These are phyloP conservation scores for Rhagoletis zephyria DNA, from an alignment of 1,140 invertebrate genomes.

Conservation along the genomic window DNA sequence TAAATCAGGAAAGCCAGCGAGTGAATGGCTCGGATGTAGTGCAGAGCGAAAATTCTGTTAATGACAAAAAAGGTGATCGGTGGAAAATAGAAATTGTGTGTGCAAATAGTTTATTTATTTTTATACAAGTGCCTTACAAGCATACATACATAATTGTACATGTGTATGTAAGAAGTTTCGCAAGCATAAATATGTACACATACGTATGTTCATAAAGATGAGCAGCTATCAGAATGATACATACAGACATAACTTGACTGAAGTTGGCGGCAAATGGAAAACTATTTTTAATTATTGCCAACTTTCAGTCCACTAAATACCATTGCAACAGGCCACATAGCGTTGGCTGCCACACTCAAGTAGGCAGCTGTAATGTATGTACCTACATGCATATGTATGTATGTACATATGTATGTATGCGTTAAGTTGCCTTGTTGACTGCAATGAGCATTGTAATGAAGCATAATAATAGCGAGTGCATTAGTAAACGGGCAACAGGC, in stretches of 20 bases:
- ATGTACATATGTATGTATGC: background rate
- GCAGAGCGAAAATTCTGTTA: constrained; percentile 47
- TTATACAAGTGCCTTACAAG: background rate
- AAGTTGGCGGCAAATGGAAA: constrained; percentile 52
- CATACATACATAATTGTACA: background rate
- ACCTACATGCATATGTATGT: background rate
- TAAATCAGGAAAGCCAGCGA: constrained; percentile 13
- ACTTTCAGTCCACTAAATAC: constrained; percentile 57
- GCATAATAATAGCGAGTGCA: constrained; percentile 36
- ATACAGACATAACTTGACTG: background rate
- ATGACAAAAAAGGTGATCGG: constrained; percentile 47
- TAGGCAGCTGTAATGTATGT: background rate
- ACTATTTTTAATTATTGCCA: constrained; percentile 57
- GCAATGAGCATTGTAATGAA: constrained; percentile 35
- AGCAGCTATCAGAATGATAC: constrained; percentile 5
- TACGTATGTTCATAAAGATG: background rate
- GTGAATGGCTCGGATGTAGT: constrained; percentile 33
- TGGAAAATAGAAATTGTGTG: constrained; percentile 42
- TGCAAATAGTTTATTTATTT: constrained; percentile 25
- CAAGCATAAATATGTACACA: background rate
- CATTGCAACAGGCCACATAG: background rate
- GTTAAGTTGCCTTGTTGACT: background rate
- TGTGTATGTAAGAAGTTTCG: background rate
- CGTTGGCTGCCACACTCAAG: background rate
- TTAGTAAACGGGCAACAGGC: constrained; percentile 46